A percentile compares a stretch with the other conserved stretches of the same genome.
phyloP scores from a whole-genome alignment of 2,797 vertebrate genomes.

The Xenentodon cancila region DNA sequence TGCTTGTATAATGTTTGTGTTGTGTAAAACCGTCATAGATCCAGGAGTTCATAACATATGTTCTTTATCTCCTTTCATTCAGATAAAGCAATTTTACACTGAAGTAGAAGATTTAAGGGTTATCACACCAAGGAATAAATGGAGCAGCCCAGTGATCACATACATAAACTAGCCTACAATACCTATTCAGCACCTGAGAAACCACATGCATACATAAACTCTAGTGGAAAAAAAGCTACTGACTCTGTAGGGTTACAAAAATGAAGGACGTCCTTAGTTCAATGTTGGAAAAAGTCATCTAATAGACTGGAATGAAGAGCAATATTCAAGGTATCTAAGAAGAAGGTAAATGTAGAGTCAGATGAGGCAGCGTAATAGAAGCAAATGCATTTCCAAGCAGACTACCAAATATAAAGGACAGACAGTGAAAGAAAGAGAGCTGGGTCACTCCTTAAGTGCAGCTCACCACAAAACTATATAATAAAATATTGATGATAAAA shows the following conservation, averaged over 20 bases:
- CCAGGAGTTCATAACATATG: constrained; percentile 31
- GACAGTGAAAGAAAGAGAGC: too few relatives aligned
- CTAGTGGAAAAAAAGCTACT: neutral
- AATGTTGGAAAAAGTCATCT: too few relatives aligned
- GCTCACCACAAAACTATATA: too few relatives aligned
- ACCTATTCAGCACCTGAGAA: constrained; percentile 18
- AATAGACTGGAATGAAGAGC: too few relatives aligned
- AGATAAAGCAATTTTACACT: constrained; percentile 43
- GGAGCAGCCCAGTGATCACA: neutral
- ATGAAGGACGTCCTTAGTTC: too few relatives aligned
- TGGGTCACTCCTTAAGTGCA: too few relatives aligned
- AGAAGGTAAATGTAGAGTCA: constrained; percentile 3
- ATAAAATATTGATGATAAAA: too few relatives aligned
- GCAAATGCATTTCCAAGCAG: constrained; percentile 2
- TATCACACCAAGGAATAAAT: constrained; percentile 27
- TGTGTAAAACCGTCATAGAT: constrained; percentile 36
- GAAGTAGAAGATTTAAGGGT: constrained; percentile 29
- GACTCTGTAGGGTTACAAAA: too few relatives aligned
- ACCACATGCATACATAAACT: constrained; percentile 15
- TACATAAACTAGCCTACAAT: constrained; percentile 9
- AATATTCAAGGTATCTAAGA: neutral
- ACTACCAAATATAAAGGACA: neutral
- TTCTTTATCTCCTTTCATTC: constrained; percentile 54
- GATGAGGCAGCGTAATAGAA: constrained; percentile 1
- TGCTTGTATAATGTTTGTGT: constrained; percentile 17